Conservation (phyloP, 2,888 invertebrate genomes). For the Drosophila mimica region DNA sequence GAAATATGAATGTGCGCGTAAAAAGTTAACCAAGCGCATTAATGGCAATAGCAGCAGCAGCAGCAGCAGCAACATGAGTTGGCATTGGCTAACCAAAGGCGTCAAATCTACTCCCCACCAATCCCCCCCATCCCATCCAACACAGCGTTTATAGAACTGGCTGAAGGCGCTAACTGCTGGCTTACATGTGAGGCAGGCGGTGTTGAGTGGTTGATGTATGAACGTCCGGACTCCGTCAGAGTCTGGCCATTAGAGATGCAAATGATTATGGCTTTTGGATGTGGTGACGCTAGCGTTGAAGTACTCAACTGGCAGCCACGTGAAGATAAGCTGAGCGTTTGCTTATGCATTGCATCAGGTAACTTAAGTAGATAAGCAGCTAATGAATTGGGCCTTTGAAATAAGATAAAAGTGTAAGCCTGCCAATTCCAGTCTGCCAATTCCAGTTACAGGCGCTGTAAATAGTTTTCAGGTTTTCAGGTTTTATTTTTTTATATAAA, state of each 20-base stretch:
- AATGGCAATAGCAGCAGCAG: conserved; percentile 42
- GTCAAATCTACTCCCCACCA: background rate
- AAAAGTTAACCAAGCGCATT: conserved; percentile 73
- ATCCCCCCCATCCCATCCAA: background rate
- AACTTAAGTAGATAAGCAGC: conserved; percentile 5
- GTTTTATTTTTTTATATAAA: background rate
- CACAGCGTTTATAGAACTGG: conserved; percentile 23
- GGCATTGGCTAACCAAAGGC: conserved; percentile 1
- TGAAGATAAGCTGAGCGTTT: background rate
- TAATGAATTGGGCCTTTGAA: conserved; percentile 2
- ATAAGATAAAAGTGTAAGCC: background rate
- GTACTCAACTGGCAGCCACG: conserved; percentile 6
- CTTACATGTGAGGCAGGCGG: background rate
- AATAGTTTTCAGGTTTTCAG: background rate
- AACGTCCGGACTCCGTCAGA: conserved; percentile 48
- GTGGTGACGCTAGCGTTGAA: conserved; percentile 17
- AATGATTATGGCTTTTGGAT: conserved; percentile 75
- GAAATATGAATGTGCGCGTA: conserved; percentile 64
- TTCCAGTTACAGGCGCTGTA: background rate
- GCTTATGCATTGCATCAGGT: background rate
- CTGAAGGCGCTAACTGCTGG: conserved; percentile 40
- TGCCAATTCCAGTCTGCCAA: background rate
- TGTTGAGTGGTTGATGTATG: conserved; percentile 65
- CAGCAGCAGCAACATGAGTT: conserved; percentile 34
- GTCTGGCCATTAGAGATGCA: conserved; percentile 72